phyloP scores from a whole-genome alignment of 1,140 invertebrate genomes.

The Drosophila repleta region DNA sequence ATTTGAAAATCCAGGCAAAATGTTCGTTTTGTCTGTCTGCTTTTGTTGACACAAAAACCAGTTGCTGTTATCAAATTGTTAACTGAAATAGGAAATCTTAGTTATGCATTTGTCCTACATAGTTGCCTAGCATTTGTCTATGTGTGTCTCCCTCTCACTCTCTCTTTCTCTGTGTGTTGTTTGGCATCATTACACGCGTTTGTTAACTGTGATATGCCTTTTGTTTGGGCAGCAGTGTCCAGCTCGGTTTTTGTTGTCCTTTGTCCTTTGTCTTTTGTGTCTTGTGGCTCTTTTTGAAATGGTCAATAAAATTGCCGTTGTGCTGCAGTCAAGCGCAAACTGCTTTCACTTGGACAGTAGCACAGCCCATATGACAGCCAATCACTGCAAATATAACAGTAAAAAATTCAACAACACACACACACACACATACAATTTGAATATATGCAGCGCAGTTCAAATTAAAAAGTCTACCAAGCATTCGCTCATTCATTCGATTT shows the following conservation, averaged over 20 bases:
- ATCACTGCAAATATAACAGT: constrained; percentile 68
- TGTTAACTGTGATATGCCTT: constrained; percentile 59
- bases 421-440: constrained; percentile 25
- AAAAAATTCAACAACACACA: constrained; percentile 36
- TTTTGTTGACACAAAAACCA: constrained; percentile 48
- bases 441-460: constrained; percentile 66
- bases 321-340: constrained; percentile 45
- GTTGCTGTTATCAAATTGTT: constrained; percentile 74
- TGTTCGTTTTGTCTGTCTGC: constrained; percentile 29
- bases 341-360: constrained; percentile 39
- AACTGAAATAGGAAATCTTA: constrained; percentile 80
- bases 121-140: constrained; percentile 32
- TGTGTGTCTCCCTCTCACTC: constrained; percentile 11
- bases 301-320: constrained; percentile 70
- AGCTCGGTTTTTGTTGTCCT: constrained; percentile 20
- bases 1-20: constrained; percentile 35
- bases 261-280: constrained; percentile 35
- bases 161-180: constrained; percentile 18
- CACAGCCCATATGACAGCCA: constrained; percentile 51
- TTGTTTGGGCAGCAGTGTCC: constrained; percentile 35
- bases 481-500: constrained; percentile 68
- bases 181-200: constrained; percentile 56
- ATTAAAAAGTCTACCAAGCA: constrained; percentile 57
- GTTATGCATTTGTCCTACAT: constrained; percentile 65
- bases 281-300: constrained; percentile 38